These are phyloP conservation scores for Sylvia borin DNA, from an alignment of 2,797 vertebrate genomes.

Conservation along the genomic window DNA sequence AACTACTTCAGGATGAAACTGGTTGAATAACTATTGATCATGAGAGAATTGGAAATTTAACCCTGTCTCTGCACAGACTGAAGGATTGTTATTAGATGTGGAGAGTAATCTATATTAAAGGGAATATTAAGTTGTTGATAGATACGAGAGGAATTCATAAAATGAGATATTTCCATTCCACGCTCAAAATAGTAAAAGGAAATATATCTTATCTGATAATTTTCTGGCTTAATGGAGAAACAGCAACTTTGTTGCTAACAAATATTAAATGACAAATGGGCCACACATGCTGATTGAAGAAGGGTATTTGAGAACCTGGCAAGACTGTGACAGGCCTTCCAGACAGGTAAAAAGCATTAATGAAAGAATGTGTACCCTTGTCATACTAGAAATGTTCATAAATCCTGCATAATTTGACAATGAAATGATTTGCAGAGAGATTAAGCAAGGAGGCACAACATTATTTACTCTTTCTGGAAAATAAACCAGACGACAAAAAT, in stretches of 20 bases:
- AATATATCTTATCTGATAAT: not conserved
- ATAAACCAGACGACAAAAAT: not conserved
- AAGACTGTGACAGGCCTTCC: not conserved
- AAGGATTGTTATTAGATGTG: not conserved
- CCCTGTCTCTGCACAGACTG: not conserved
- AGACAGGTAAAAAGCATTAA: not conserved
- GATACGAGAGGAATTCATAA: not conserved
- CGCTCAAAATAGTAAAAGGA: not conserved
- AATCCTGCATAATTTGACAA: slow-evolving; percentile 15
- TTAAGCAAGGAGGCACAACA: not conserved
- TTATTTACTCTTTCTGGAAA: slow-evolving; percentile 15
- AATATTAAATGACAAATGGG: not conserved
- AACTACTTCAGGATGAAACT: not conserved
- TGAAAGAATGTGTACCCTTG: not conserved
- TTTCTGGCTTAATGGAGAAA: not conserved
- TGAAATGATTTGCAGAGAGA: slow-evolving; percentile 1
- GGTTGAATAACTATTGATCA: not conserved
- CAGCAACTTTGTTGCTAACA: not conserved
- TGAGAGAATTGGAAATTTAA: not conserved
- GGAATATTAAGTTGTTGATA: not conserved
- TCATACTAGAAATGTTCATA: slow-evolving; percentile 7
- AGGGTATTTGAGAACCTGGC: not conserved
- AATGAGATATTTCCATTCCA: not conserved
- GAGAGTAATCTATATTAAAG: not conserved
- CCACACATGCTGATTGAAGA: not conserved